phyloP scores from a whole-genome alignment of 2,888 invertebrate species.

The Crepidodera aurea region DNA sequence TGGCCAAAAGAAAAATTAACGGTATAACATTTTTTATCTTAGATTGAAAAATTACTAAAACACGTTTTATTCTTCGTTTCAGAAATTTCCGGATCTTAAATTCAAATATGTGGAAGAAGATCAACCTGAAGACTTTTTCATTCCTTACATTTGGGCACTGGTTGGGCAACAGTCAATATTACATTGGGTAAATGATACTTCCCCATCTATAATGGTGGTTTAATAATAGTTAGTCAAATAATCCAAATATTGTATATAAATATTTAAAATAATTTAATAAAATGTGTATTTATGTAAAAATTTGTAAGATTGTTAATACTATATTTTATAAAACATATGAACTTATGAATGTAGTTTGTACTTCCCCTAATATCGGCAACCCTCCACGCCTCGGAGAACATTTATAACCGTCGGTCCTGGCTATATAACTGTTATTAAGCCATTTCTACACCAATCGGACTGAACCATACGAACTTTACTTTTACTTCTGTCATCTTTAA shows the following conservation, averaged over 20 bases:
- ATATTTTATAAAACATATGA: constrained; percentile 17
- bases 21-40: constrained; percentile 63
- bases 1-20: constrained; percentile 94
- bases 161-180: constrained; percentile 66
- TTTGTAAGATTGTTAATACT: constrained; percentile 20
- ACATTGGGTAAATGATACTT: constrained; percentile 50
- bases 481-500: no score
- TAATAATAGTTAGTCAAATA: background rate
- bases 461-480: no score
- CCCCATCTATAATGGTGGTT: constrained; percentile 17
- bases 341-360: background rate
- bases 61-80: constrained; percentile 52
- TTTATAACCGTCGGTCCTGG: no score
- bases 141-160: constrained; percentile 98
- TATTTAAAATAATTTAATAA: constrained; percentile 4
- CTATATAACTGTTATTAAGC: no score
- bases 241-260: background rate
- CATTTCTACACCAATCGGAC: no score
- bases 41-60: background rate
- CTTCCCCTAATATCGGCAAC: no score
- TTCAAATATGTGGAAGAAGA: constrained; percentile 99
- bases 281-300: constrained; percentile 24
- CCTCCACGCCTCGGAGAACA: no score
- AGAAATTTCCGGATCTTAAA: constrained; percentile 99
- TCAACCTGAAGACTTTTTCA: constrained; percentile 98